Conservation (phyloP, 2,888 invertebrate species). For the Phengaris alcon region DNA sequence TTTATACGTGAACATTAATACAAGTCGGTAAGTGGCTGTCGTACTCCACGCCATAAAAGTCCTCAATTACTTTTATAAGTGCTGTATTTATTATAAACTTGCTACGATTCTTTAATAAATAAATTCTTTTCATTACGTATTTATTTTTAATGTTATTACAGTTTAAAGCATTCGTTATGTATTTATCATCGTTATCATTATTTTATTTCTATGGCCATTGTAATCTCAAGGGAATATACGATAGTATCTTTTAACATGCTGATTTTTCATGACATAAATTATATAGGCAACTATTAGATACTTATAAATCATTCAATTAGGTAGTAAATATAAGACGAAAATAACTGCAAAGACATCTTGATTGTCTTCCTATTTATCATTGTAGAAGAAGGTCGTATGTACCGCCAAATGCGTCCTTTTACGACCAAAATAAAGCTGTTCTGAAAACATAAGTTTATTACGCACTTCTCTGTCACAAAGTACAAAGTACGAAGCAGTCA, state of each 20-base stretch:
- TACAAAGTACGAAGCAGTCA: background rate
- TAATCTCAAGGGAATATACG: background rate
- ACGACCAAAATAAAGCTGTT: slow-evolving; percentile 3
- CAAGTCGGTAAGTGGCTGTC: slow-evolving; percentile 29
- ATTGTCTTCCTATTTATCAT: background rate
- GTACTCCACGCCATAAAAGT: slow-evolving; percentile 25
- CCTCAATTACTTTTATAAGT: slow-evolving; percentile 14
- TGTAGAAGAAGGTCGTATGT: background rate
- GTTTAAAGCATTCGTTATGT: too few species aligned
- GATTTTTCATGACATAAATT: background rate
- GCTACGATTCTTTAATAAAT: background rate
- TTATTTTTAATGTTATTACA: background rate
- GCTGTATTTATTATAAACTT: slow-evolving; percentile 14
- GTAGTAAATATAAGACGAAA: background rate
- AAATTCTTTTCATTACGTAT: background rate
- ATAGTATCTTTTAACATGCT: background rate
- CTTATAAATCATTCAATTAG: background rate
- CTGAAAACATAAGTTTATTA: background rate
- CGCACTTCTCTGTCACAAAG: slow-evolving; percentile 10
- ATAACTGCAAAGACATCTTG: background rate
- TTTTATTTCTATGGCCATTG: background rate
- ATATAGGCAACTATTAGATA: background rate
- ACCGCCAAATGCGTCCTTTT: background rate
- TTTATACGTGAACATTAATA: slow-evolving; percentile 32
- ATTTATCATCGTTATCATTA: background rate